A percentile compares a stretch with the other conserved stretches of the same genome.
phyloP scores from a whole-genome alignment of 2,113 vertebrate species.

The Theristicus caerulescens region DNA sequence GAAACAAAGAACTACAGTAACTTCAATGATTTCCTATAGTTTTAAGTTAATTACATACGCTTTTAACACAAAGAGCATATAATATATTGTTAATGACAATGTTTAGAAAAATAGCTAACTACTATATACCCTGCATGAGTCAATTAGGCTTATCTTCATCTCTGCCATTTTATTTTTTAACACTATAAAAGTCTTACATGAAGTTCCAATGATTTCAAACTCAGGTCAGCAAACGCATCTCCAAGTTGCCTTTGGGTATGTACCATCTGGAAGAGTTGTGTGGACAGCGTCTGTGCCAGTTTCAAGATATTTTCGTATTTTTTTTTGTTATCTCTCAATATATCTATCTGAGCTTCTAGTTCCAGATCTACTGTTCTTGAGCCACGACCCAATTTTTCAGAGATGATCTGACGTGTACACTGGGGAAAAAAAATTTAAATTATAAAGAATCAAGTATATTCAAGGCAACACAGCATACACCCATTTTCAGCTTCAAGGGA shows the following conservation, averaged over 20 bases:
- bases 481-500: constrained; percentile 55
- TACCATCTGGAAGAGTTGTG: constrained; percentile 92
- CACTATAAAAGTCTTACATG: constrained; percentile 82
- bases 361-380: constrained; percentile 98
- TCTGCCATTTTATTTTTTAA: constrained; percentile 26
- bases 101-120: not conserved
- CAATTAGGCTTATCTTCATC: constrained; percentile 12
- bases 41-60: not conserved
- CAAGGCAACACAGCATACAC: constrained; percentile 2
- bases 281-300: constrained; percentile 89
- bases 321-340: constrained; percentile 94
- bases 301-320: constrained; percentile 93
- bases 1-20: not conserved
- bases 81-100: not conserved
- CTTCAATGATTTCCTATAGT: not conserved
- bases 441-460: constrained; percentile 24
- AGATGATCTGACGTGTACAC: constrained; percentile 97
- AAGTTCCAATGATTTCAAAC: constrained; percentile 95
- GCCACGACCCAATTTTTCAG: constrained; percentile 94
- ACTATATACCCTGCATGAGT: not conserved
- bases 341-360: constrained; percentile 94
- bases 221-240: constrained; percentile 95
- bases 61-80: not conserved
- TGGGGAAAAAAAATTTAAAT: constrained; percentile 61
- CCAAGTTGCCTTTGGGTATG: constrained; percentile 95